Evolutionary conservation across 2,888 invertebrate genomes (phyloP), one percentile per base, ranked within the genome.

Genomic region (Agonopterix subpropinquella): DNA sequence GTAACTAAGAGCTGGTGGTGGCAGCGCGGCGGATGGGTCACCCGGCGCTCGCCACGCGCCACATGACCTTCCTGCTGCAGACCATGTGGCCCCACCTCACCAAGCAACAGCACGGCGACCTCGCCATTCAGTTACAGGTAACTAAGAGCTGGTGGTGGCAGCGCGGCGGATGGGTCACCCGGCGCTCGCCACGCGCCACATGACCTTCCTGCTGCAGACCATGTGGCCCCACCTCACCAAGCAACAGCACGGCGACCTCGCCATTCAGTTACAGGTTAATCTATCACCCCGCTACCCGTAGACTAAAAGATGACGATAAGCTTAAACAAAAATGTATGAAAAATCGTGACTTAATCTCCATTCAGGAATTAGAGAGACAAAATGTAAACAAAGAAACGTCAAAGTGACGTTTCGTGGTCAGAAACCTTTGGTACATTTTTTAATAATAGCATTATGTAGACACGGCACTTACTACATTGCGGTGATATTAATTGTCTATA

Each of bases 11-110:
- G 77, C 81, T 99, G 47, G 96, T 98, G 44, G 95, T 95, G 46
- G 96, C 98, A 0, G 96, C 99, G 0, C 92, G 95, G 51, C 91
- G 97, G 45, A 95, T 98, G 91, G 97, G 98, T 0, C 95, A 97
- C 79, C 93, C 95, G 0, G 96, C 98, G 5, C 89, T 98, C 41
- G 98, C 98, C 8, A 96, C 95, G 1, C 90, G 98, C 2, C 98
- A 98, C 75, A 95, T 98, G 92, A 97, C 98, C 11, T 97, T 97
- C 77, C 88, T 98, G 41, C 89, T 98, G 50, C 97, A 98, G 81
- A 94, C 94, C 5, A 95, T 98, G 93, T 95, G 96, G 92, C 91
- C 93, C 49, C 93, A 96, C 75, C 90, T 98, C 67, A 83, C 91
- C 0, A 75, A 89, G 0, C 90, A 89, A 39, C 97, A 98, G 72